phyloP scores from a whole-genome alignment of 1,140 invertebrate species.

The Hyles vespertilio region DNA sequence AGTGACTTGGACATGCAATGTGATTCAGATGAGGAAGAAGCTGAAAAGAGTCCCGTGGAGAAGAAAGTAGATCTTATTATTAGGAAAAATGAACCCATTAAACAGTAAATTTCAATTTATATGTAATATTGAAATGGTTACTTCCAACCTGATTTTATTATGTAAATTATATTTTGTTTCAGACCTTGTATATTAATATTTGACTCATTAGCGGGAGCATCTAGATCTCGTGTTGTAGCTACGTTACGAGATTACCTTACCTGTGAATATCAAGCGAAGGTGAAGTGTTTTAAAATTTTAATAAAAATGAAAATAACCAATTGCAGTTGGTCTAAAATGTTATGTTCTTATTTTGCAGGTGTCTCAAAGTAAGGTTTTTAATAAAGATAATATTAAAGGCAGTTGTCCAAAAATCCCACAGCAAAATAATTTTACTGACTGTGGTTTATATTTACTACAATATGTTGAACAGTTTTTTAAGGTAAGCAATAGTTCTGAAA shows the following conservation, averaged over 20 bases:
- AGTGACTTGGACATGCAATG: conserved; percentile 74
- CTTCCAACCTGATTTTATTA: conserved; percentile 1
- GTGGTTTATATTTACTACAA: conserved; percentile 95
- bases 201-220: conserved; percentile 91
- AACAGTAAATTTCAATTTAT: conserved; percentile 74
- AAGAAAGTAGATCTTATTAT: conserved; percentile 51
- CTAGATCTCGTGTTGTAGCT: conserved; percentile 87
- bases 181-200: conserved; percentile 96
- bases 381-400: conserved; percentile 89
- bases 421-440: conserved; percentile 97
- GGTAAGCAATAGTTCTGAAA: conserved; percentile 59
- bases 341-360: conserved; percentile 49
- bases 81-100: conserved; percentile 71
- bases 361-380: conserved; percentile 79
- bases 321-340: conserved; percentile 6
- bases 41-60: conserved; percentile 61
- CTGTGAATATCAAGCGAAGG: conserved; percentile 92
- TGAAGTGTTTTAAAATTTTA: conserved; percentile 26
- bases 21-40: conserved; percentile 81
- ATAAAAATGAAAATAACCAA: not conserved
- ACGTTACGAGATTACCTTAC: conserved; percentile 93
- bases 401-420: conserved; percentile 93
- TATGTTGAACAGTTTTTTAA: conserved; percentile 97
- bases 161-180: conserved; percentile 36
- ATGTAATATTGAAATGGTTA: not conserved